Base-by-base conservation (phyloP, 35 echinoderm and acorn worm species). In the Ptychodera flava region DNA sequence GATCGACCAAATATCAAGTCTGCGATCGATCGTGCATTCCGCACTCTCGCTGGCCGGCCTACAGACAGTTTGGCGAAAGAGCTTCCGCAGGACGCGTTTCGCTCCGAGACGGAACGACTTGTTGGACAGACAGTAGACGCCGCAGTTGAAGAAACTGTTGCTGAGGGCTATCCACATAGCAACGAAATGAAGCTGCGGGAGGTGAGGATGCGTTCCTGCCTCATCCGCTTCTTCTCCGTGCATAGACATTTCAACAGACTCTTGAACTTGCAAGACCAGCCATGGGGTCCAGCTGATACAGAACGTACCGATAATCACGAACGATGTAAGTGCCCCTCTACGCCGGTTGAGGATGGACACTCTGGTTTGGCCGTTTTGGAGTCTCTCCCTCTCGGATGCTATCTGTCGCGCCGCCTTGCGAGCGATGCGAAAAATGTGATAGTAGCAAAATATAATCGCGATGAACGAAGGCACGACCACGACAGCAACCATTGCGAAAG, bases 131-230 rank as follows among this genome's bases (percentile, higher is more conserved):
- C 90, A 92, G 84, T 95, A 95, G 36, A 95, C 92, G 33, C 92
- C 34, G 36, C 93, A 95, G 87, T 95, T 95, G 0, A 95, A 87
- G 35, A 95, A 86, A 38, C 93, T 95, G 87, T 95, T 95, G 14
- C 90, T 85, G 35, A 95, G 85, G 52, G 90, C 93, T 28, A 92
- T 64, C 45, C 45, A 64, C 45, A 64, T 64, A 6, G 45, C 6
- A 12, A 64, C 45, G 22, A 64, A 64, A 22, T 64, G 45, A 64
- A 64, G 6, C 45, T 64, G 6, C 22, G 45, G 45, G 6, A 64
- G 22, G 22, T 64, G 45, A 6, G 45, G 45, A 64, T 64, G 45
- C 45, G 22, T 64, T 64, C 6, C 6, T 64, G 6, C 22, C 45
- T 64, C 6, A 64, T 64, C 6, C 22, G 45, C 22, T 64, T 22